These are phyloP conservation scores for Gisinianus flammeolus DNA, from an alignment of 2,888 invertebrate genomes.

Conservation along the genomic window DNA sequence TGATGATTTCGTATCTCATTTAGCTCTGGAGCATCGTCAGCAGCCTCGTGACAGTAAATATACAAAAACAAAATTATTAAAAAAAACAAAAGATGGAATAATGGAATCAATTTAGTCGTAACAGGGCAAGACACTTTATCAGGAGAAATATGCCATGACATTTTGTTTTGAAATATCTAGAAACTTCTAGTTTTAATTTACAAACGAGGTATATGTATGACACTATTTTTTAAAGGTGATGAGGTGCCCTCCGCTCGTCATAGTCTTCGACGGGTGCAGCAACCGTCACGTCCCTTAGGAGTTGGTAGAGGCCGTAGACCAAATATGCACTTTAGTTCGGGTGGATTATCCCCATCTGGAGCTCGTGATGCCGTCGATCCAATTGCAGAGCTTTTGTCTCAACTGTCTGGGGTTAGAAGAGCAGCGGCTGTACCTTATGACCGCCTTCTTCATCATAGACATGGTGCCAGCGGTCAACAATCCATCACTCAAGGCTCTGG, in stretches of 20 bases:
- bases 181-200: too few relatives aligned
- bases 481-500: conserved; percentile 63
- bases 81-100: too few relatives aligned
- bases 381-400: conserved; percentile 92
- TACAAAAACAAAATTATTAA: too few relatives aligned
- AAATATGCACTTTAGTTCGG: conserved; percentile 90
- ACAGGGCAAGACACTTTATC: too few relatives aligned
- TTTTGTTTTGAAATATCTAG: too few relatives aligned
- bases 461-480: conserved; percentile 54
- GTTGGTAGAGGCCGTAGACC: conserved; percentile 80
- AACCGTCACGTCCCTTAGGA: conserved; percentile 74
- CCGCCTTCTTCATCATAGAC: conserved; percentile 59
- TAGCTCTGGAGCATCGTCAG: conserved; percentile 90
- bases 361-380: conserved; percentile 93
- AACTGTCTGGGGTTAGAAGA: conserved; percentile 90
- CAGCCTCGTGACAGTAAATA: conserved; percentile 70
- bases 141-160: too few relatives aligned
- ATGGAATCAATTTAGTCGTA: too few relatives aligned
- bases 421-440: conserved; percentile 65
- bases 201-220: too few relatives aligned
- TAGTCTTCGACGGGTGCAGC: conserved; percentile 79
- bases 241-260: conserved; percentile 75
- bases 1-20: conserved; percentile 96
- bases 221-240: too few relatives aligned
- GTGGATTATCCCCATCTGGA: conserved; percentile 55